Percentiles rank a stretch among this genome's conserved stretches.
Conservation (phyloP, 1,140 invertebrate genomes). For the Antheraea mylitta region DNA sequence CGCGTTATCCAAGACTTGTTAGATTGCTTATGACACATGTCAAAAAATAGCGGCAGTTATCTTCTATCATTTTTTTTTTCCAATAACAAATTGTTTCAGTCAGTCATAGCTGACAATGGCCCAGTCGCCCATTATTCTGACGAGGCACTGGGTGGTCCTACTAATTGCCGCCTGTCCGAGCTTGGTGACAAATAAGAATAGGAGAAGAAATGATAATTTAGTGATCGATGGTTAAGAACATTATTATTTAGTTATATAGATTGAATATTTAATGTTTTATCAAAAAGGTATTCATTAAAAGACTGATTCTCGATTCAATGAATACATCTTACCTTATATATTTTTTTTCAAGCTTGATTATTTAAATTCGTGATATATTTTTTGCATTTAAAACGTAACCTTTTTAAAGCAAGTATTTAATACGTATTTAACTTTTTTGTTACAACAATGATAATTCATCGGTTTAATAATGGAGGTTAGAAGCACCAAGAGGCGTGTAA, state of each 20-base stretch:
- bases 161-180: conserved; percentile 45
- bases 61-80: conserved; percentile 19
- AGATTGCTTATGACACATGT: conserved; percentile 9
- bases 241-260: conserved; percentile 14
- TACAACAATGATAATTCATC: too few relatives aligned
- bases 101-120: conserved; percentile 26
- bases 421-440: too few relatives aligned
- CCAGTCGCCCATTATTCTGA: conserved; percentile 30
- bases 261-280: conserved; percentile 10
- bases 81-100: conserved; percentile 43
- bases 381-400: too few relatives aligned
- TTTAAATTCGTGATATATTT: too few relatives aligned
- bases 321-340: background rate
- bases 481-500: too few relatives aligned
- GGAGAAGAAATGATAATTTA: conserved; percentile 39
- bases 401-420: too few relatives aligned
- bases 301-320: background rate
- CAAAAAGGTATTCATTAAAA: background rate
- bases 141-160: conserved; percentile 43
- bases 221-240: conserved; percentile 31
- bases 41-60: conserved; percentile 13
- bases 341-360: too few relatives aligned
- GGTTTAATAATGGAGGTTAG: too few relatives aligned
- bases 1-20: background rate
- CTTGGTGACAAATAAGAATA: conserved; percentile 49